Conservation (phyloP, 1,140 invertebrate species). For the Drosophila nebulosa region DNA sequence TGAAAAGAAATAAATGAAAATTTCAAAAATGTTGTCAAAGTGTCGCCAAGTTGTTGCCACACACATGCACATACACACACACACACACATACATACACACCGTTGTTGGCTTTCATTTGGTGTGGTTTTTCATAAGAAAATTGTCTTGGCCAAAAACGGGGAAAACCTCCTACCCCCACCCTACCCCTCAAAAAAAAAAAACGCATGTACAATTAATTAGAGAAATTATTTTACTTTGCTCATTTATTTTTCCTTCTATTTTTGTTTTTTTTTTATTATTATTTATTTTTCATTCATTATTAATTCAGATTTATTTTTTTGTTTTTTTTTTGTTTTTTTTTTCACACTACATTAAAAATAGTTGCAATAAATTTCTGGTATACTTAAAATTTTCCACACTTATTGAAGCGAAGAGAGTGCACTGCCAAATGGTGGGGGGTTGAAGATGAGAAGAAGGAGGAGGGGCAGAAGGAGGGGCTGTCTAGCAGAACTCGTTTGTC, state of each 20-base stretch:
- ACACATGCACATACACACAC: slow-evolving; percentile 7
- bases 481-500: slow-evolving; percentile 58
- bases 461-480: not conserved
- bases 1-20: slow-evolving; percentile 43
- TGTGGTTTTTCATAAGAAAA: slow-evolving; percentile 27
- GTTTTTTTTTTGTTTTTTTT: slow-evolving; percentile 18
- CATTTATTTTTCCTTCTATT: not conserved
- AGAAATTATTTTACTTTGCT: slow-evolving; percentile 65
- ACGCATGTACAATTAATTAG: slow-evolving; percentile 70
- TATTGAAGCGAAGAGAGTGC: slow-evolving; percentile 37
- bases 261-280: slow-evolving; percentile 2
- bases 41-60: slow-evolving; percentile 19
- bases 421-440: not conserved
- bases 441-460: not conserved
- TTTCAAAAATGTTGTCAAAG: slow-evolving; percentile 69
- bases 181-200: not conserved
- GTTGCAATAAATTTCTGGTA: slow-evolving; percentile 68
- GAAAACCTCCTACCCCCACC: slow-evolving; percentile 24
- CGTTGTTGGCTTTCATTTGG: slow-evolving; percentile 16
- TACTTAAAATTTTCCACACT: slow-evolving; percentile 71
- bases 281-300: slow-evolving; percentile 36
- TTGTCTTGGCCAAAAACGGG: slow-evolving; percentile 59
- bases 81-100: slow-evolving; percentile 12
- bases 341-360: slow-evolving; percentile 50
- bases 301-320: slow-evolving; percentile 19